A percentile compares a stretch with the other conserved stretches of the same genome.
Evolutionary conservation across 2,113 vertebrate species (phyloP).

Genomic region (Leucosticte australis): DNA sequence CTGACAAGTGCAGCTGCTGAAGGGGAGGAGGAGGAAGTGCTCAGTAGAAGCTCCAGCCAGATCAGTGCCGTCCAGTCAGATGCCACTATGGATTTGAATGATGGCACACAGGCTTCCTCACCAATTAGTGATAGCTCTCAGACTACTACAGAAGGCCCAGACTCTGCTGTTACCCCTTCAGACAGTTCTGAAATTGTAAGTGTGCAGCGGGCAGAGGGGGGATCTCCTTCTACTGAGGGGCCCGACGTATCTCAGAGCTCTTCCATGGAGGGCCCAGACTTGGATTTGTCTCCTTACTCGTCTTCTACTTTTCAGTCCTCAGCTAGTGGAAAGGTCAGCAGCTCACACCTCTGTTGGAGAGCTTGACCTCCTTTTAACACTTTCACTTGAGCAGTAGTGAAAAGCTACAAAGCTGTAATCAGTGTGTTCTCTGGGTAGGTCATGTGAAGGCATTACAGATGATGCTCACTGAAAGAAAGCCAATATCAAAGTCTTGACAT

Average conservation of each 20-base stretch:
- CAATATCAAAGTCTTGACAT: background rate
- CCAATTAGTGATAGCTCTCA: constrained; percentile 96
- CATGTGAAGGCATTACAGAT: background rate
- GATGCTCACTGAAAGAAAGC: background rate
- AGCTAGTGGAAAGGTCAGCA: constrained; percentile 78
- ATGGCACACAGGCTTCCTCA: constrained; percentile 85
- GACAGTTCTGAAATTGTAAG: constrained; percentile 97
- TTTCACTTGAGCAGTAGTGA: background rate
- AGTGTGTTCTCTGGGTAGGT: background rate
- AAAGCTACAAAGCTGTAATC: background rate
- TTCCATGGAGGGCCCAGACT: constrained; percentile 66
- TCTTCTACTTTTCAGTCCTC: constrained; percentile 73
- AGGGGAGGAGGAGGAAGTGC: constrained; percentile 80
- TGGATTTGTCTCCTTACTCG: constrained; percentile 70
- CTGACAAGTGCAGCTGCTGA: constrained; percentile 70
- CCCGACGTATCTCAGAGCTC: constrained; percentile 73
- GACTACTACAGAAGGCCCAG: constrained; percentile 96
- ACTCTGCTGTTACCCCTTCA: constrained; percentile 94
- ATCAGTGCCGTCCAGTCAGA: constrained; percentile 83
- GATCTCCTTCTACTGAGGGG: constrained; percentile 71
- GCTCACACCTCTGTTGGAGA: constrained; percentile 39
- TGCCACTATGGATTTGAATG: constrained; percentile 74
- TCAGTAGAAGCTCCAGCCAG: constrained; percentile 90
- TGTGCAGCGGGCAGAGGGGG: constrained; percentile 68
- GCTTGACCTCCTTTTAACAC: constrained; percentile 35